A percentile compares a stretch with the other conserved stretches of the same genome.
These are phyloP conservation scores for Drosophila pruinosa DNA, from an alignment of 1,140 invertebrate species.

Conservation along the genomic window DNA sequence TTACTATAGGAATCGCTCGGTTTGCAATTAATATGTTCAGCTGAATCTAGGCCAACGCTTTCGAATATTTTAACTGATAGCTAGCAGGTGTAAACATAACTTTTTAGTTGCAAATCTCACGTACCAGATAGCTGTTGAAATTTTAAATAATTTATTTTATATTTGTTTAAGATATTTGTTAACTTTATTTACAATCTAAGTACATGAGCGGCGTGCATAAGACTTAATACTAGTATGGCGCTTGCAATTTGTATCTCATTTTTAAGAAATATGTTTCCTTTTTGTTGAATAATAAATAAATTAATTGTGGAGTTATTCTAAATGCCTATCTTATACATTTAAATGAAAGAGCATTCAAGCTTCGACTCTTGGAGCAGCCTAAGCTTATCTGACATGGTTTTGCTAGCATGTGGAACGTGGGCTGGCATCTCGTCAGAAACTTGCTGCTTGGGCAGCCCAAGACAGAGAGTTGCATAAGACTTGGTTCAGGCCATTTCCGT, in stretches of 20 bases:
- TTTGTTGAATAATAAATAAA: no score
- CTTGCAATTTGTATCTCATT: no score
- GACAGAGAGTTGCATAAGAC: constrained; percentile 49
- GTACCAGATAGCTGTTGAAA: background rate
- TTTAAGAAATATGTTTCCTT: background rate
- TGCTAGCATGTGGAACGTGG: constrained; percentile 42
- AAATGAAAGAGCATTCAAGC: constrained; percentile 24
- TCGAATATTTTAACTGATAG: background rate
- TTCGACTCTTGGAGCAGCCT: background rate
- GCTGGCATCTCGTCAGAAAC: constrained; percentile 30
- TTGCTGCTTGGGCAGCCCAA: constrained; percentile 37
- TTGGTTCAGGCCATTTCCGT: constrained; percentile 67
- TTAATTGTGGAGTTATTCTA: no score
- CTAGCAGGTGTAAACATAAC: background rate
- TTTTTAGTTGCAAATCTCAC: background rate
- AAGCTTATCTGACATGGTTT: constrained; percentile 17
- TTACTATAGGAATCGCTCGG: background rate
- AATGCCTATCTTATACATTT: background rate
- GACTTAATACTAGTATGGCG: no score
- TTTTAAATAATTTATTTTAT: background rate
- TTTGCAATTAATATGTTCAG: background rate
- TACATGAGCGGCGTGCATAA: no score
- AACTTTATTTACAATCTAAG: background rate
- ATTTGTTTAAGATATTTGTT: background rate
- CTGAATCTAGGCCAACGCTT: background rate